Evolutionary conservation across 2,113 vertebrate species (phyloP).

Genomic region (Pseudorhombus dupliciocellatus): DNA sequence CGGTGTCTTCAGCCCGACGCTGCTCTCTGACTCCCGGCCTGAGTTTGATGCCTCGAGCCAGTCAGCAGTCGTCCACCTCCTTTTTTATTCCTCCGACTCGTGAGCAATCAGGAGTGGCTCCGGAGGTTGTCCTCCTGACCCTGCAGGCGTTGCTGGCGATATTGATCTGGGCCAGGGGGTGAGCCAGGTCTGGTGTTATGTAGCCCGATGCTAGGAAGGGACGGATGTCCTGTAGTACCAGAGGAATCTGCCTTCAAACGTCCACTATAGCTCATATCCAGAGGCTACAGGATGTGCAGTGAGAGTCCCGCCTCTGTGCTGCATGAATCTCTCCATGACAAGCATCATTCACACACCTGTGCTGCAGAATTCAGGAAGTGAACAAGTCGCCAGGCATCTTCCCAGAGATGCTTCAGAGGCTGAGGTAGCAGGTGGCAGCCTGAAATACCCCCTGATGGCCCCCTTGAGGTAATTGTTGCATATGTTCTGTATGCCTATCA

Average conservation of each 20-base stretch:
- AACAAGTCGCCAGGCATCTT: neutral
- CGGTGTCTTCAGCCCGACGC: neutral
- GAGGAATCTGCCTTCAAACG: neutral
- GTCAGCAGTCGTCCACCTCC: neutral
- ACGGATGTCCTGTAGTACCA: neutral
- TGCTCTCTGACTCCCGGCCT: neutral
- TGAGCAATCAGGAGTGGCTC: neutral
- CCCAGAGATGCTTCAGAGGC: neutral
- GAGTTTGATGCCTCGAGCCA: neutral
- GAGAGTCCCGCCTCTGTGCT: neutral
- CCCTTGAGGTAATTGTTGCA: neutral
- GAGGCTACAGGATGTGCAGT: neutral
- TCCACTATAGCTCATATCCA: neutral
- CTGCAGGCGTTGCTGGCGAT: neutral
- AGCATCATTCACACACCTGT: neutral
- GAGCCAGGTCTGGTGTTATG: neutral
- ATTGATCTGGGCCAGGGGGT: neutral
- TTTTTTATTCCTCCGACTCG: neutral
- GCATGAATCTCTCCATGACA: neutral
- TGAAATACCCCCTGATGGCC: neutral
- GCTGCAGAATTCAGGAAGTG: neutral
- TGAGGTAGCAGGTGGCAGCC: neutral
- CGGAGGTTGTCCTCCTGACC: neutral
- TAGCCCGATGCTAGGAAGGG: neutral
- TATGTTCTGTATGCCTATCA: neutral